phyloP scores from a whole-genome alignment of 2,113 vertebrate genomes.

The Apteryx owenii region DNA sequence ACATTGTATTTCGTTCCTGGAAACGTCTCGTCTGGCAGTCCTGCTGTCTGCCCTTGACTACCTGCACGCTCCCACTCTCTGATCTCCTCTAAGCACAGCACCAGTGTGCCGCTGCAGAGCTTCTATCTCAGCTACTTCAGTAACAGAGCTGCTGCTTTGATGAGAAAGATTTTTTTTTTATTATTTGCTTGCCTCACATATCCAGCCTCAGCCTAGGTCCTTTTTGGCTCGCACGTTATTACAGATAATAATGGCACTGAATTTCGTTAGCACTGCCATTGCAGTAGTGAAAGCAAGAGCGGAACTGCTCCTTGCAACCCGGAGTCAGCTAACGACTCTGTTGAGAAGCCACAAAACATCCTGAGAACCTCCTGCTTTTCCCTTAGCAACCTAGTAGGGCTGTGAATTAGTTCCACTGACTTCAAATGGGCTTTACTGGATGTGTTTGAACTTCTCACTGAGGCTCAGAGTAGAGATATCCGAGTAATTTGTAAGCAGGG shows the following conservation, averaged over 20 bases:
- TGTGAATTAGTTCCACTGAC: not conserved
- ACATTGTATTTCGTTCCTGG: not conserved
- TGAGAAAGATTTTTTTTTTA: not conserved
- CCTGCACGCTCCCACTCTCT: not conserved
- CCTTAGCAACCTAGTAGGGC: not conserved
- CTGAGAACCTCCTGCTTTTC: not conserved
- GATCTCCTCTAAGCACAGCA: not conserved
- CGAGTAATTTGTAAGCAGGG: not conserved
- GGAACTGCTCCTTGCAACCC: not conserved
- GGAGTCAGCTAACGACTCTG: not conserved
- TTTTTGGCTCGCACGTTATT: not conserved
- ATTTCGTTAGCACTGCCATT: not conserved
- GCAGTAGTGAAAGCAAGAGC: not conserved
- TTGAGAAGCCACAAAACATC: not conserved
- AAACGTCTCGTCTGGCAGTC: not conserved
- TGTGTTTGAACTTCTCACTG: not conserved
- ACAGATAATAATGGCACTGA: not conserved
- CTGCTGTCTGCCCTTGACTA: not conserved
- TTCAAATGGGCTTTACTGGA: not conserved
- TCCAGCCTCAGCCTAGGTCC: not conserved
- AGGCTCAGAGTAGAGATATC: fast-evolving
- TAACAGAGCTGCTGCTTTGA: not conserved
- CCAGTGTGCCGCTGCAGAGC: not conserved
- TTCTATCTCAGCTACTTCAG: not conserved
- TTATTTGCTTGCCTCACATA: not conserved